phyloP scores from a whole-genome alignment of 2,888 invertebrate species.

The Acrobasis suavella region DNA sequence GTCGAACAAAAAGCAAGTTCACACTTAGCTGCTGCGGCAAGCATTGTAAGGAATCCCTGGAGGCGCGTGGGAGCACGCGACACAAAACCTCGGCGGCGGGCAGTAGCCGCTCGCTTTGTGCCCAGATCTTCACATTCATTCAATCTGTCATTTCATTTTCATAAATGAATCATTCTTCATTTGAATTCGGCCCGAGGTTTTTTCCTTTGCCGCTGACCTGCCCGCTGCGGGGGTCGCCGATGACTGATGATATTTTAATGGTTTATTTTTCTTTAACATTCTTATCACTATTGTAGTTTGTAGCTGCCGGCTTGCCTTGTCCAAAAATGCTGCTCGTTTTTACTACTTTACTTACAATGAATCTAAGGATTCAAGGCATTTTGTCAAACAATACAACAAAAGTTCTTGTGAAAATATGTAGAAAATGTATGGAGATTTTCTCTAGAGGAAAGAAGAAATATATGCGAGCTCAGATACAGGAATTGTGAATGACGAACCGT shows the following conservation, averaged over 20 bases:
- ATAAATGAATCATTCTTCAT: conserved; percentile 81
- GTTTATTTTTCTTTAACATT: conserved; percentile 80
- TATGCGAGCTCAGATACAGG: neutral
- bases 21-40: conserved; percentile 12
- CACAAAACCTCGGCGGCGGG: conserved; percentile 55
- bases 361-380: conserved; percentile 5
- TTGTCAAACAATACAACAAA: conserved; percentile 7
- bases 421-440: neutral
- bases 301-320: conserved; percentile 39
- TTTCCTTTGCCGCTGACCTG: conserved; percentile 75
- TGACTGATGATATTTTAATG: conserved; percentile 81
- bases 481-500: too few relatives aligned
- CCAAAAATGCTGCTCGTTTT: conserved; percentile 29
- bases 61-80: conserved; percentile 60
- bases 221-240: conserved; percentile 74
- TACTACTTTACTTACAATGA: conserved; percentile 6
- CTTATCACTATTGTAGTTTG: conserved; percentile 75
- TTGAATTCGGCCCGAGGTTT: conserved; percentile 73
- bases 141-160: conserved; percentile 81
- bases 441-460: neutral
- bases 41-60: conserved; percentile 37
- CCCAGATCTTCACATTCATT: conserved; percentile 65
- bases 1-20: neutral
- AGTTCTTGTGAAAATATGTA: neutral
- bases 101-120: conserved; percentile 69